Evolutionary conservation across 37 sponge, comb jelly and placozoan species (phyloP), one percentile per base, ranked within the genome.

Genomic region (Amphimedon queenslandica): DNA sequence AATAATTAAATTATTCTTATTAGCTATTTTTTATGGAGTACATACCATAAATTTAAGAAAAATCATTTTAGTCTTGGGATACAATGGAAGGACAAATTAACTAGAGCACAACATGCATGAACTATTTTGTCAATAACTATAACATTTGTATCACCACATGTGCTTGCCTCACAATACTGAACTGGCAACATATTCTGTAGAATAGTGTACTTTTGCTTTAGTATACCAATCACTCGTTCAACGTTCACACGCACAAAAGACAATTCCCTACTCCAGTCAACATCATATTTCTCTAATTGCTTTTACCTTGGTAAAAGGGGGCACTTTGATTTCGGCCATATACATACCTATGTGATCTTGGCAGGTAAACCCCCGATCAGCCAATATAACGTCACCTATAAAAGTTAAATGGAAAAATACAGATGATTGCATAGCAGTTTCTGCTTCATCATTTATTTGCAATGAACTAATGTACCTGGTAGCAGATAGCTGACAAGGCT

Each of bases 321-420:
- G 84, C 18, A 58, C 69, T 47, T 83, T 83, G 1, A 83, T 72
- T 40, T 83, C 84, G 23, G 76, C 72, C 29, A 63, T 24, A 34
- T 20, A 11, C 77, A 83, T 76, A 3, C 66, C 4, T 1, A 60
- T 68, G 43, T 47, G 29, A 2, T 81, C 82, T 36, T 75, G 32
- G 38, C 67, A 65, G 10, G 76, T 83, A 73, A 83, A 83, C 2
- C 84, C 84, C 47, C 84, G 75, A 42, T 83, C 84, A 18, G 77
- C 84, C 16, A 83, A n/a, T 4, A 83, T 57, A 8, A 83, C 51
- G 69, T 83, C 77, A 51, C 84, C 81, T 70, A 60, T n/a, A 60
- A 6, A 60, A 25, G 23, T 6, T 60, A 60, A n/a, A 6, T 25
- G 5, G 21, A 60, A 25, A 60, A 11, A 60, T 25, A 60, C 21